These are phyloP conservation scores for Catharus bicknelli DNA, from an alignment of 2,113 vertebrate species.

Conservation along the genomic window DNA sequence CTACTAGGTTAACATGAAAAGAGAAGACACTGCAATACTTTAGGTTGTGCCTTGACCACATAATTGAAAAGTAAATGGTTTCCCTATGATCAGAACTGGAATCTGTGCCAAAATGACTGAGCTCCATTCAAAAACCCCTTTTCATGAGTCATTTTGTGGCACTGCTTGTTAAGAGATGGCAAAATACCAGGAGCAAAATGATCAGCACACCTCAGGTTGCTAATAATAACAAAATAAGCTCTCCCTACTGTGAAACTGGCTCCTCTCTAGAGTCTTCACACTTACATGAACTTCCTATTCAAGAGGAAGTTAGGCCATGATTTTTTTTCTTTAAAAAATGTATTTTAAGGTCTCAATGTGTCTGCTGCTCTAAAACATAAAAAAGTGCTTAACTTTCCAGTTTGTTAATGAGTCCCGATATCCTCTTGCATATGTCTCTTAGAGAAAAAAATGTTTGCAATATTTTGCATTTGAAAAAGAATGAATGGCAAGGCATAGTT, in stretches of 20 bases:
- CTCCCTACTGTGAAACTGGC: conserved; percentile 17
- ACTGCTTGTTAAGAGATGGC: conserved; percentile 43
- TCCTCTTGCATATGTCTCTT: neutral
- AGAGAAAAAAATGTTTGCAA: neutral
- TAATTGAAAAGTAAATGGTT: conserved; percentile 60
- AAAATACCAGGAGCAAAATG: conserved; percentile 49
- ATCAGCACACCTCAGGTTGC: conserved; percentile 44
- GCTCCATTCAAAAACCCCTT: conserved; percentile 42
- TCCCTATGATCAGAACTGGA: conserved; percentile 44
- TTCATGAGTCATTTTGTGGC: conserved; percentile 53
- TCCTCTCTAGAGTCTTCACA: conserved; percentile 1
- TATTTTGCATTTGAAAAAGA: conserved; percentile 28
- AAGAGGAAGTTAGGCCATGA: neutral
- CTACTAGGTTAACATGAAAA: neutral
- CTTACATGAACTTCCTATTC: neutral
- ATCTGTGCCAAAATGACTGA: conserved; percentile 44
- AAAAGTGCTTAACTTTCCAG: neutral
- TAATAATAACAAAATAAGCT: conserved; percentile 48
- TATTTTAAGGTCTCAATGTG: neutral
- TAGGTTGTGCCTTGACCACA: conserved; percentile 22
- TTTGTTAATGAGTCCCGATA: neutral
- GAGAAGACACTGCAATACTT: neutral
- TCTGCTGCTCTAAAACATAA: neutral
- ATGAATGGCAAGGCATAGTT: conserved; percentile 4
- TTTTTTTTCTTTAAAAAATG: neutral